Evolutionary conservation across 2,797 vertebrate species (phyloP).

Genomic region (Tamandua tetradactyla): DNA sequence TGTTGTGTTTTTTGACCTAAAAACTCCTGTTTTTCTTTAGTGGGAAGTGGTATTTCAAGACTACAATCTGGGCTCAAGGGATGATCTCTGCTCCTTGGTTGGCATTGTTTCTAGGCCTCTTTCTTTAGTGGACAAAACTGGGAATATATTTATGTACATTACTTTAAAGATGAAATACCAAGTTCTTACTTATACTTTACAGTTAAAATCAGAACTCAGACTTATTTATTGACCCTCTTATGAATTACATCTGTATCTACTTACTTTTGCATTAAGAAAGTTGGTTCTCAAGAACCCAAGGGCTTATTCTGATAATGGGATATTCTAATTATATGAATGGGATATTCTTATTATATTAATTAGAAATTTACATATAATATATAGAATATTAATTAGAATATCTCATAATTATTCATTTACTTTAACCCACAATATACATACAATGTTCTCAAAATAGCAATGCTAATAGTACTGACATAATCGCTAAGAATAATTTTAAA

Average conservation of each 20-base stretch:
- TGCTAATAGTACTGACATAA: background rate
- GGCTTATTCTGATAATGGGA: background rate
- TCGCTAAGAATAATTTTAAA: background rate
- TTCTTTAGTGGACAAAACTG: background rate
- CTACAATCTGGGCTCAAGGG: background rate
- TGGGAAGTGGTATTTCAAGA: background rate
- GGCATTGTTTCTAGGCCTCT: background rate
- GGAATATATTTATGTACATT: background rate
- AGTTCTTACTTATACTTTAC: background rate
- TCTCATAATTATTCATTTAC: background rate
- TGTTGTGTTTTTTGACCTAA: background rate
- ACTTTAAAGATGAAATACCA: conserved; percentile 4
- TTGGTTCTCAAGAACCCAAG: background rate
- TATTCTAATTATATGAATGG: too few species aligned
- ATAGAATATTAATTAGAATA: too few species aligned
- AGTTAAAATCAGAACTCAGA: background rate
- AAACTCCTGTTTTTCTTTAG: background rate
- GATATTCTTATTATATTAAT: too few species aligned
- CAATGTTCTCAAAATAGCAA: background rate
- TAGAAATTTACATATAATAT: too few species aligned
- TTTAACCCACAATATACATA: background rate
- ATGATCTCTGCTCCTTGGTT: background rate
- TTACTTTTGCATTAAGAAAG: background rate
- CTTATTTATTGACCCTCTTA: background rate
- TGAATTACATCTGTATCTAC: background rate